Percentiles rank a stretch among this genome's conserved stretches.
phyloP scores from a whole-genome alignment of 2,797 vertebrate genomes.

The Luscinia luscinia region DNA sequence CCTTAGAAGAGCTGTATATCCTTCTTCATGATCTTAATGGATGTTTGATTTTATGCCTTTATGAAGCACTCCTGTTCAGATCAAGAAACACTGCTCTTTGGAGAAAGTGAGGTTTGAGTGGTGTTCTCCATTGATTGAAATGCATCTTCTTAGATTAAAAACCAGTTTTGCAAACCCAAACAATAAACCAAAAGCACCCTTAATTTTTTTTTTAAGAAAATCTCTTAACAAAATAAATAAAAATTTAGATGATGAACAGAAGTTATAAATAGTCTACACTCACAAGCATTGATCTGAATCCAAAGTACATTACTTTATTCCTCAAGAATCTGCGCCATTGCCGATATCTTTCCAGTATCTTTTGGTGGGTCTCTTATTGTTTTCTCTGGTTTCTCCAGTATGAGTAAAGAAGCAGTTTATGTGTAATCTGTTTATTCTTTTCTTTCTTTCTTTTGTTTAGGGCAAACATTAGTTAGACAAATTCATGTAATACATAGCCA shows the following conservation, averaged over 20 bases:
- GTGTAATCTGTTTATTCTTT: not conserved
- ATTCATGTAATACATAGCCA: not conserved
- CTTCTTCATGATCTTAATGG: not conserved
- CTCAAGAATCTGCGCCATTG: not conserved
- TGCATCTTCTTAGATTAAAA: not conserved
- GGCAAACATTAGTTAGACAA: not conserved
- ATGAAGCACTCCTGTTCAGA: not conserved
- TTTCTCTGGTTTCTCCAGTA: not conserved
- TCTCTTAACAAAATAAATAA: not conserved
- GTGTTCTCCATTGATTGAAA: not conserved
- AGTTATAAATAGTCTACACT: not conserved
- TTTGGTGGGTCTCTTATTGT: not conserved
- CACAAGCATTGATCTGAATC: not conserved
- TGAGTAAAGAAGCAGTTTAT: not conserved
- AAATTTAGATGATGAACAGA: not conserved
- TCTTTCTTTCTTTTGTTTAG: not conserved
- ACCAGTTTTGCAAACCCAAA: not conserved
- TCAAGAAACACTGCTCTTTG: not conserved
- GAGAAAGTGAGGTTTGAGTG: not conserved
- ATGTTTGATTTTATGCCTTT: not conserved
- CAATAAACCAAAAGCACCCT: not conserved
- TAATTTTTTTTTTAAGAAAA: not conserved
- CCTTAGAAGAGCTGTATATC: not conserved
- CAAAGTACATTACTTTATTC: not conserved
- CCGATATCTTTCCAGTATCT: not conserved